Evolutionary conservation across 2,797 vertebrate species (phyloP).

Genomic region (Hephaestus fuliginosus): DNA sequence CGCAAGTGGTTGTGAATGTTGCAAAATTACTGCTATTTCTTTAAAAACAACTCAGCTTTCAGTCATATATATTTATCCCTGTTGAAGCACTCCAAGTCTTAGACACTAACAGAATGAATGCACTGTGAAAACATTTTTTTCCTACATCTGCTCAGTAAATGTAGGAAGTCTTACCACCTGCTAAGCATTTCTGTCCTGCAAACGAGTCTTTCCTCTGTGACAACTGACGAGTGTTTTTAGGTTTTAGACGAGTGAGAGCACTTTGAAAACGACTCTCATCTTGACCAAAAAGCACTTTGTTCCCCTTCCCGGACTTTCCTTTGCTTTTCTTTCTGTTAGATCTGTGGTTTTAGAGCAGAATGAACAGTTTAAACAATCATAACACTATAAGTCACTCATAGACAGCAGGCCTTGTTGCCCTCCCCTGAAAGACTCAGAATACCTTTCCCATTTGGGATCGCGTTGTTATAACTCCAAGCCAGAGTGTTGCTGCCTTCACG

Average conservation of each 20-base stretch:
- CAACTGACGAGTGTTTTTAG: constrained; percentile 43
- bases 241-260: constrained; percentile 76
- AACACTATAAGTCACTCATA: constrained; percentile 62
- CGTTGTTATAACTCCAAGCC: constrained; percentile 48
- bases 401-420: constrained; percentile 51
- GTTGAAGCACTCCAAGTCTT: constrained; percentile 75
- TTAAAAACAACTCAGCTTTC: constrained; percentile 56
- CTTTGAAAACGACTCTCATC: constrained; percentile 75
- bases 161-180: constrained; percentile 50
- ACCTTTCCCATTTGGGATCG: constrained; percentile 34
- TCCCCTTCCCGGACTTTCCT: constrained; percentile 83
- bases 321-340: constrained; percentile 63
- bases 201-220: constrained; percentile 54
- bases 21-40: constrained; percentile 50
- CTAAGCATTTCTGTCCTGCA: constrained; percentile 50
- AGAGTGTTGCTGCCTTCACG: constrained; percentile 76
- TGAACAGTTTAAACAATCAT: constrained; percentile 41
- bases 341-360: constrained; percentile 51
- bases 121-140: constrained; percentile 80
- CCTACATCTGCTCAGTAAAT: constrained; percentile 46
- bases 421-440: constrained; percentile 31
- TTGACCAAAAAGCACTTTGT: constrained; percentile 89
- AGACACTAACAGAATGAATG: constrained; percentile 73
- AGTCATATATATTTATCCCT: constrained; percentile 65
- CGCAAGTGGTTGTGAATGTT: constrained; percentile 53